Percentiles rank a stretch among this genome's conserved stretches.
These are phyloP conservation scores for Malacoctenus gilli DNA, from an alignment of 2,797 vertebrate genomes.

Conservation along the genomic window DNA sequence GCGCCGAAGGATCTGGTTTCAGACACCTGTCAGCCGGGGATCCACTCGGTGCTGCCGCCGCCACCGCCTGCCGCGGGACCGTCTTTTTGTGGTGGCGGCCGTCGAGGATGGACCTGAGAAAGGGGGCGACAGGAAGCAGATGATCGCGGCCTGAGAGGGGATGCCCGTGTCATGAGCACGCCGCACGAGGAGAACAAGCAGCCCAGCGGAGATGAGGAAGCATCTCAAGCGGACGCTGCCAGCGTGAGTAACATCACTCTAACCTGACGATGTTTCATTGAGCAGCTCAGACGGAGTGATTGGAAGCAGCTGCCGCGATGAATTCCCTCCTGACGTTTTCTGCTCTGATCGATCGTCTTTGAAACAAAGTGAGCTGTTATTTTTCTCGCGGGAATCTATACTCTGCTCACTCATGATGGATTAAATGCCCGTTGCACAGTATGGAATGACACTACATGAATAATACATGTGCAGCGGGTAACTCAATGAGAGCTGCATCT, in stretches of 20 bases:
- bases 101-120: constrained; percentile 28
- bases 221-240: constrained; percentile 57
- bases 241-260: constrained; percentile 72
- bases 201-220: constrained; percentile 53
- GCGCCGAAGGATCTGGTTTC: constrained; percentile 74
- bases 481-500: constrained; percentile 67
- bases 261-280: not conserved
- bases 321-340: too few relatives aligned
- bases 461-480: constrained; percentile 77
- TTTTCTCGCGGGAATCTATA: constrained; percentile 34
- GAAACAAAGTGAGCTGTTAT: constrained; percentile 6
- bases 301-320: too few relatives aligned
- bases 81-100: too few relatives aligned
- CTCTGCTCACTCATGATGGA: constrained; percentile 46
- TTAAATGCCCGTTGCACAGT: constrained; percentile 61
- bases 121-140: constrained; percentile 16
- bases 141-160: constrained; percentile 53
- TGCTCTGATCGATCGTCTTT: too few relatives aligned
- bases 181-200: constrained; percentile 65
- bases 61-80: constrained; percentile 5
- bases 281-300: too few relatives aligned
- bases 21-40: constrained; percentile 54
- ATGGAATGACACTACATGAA: constrained; percentile 81
- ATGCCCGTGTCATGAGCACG: constrained; percentile 74
- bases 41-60: constrained; percentile 10